phyloP scores from a whole-genome alignment of 2,797 vertebrate genomes.

The Rachycentron canadum region DNA sequence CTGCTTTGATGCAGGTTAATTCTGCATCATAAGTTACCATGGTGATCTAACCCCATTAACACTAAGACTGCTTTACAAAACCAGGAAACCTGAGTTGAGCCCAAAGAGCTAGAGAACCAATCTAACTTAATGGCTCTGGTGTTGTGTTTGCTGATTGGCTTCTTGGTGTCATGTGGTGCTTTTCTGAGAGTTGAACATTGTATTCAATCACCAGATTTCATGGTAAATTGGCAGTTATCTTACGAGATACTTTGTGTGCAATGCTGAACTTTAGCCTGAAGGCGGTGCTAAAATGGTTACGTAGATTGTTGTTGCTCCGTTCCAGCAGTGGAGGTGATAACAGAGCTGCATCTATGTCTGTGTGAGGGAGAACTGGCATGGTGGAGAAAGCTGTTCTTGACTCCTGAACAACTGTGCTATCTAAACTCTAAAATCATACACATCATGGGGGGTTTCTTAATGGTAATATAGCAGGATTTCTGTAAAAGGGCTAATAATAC shows the following conservation, averaged over 20 bases:
- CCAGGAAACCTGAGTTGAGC: background rate
- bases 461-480: too few relatives aligned
- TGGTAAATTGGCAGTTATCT: background rate
- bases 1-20: too few relatives aligned
- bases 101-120: background rate
- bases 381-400: too few relatives aligned
- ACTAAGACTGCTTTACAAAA: too few relatives aligned
- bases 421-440: too few relatives aligned
- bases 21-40: background rate
- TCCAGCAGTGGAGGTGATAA: too few relatives aligned
- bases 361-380: too few relatives aligned
- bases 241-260: background rate
- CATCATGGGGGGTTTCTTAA: too few relatives aligned
- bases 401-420: too few relatives aligned
- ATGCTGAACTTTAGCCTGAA: background rate
- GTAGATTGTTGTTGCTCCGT: background rate
- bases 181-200: background rate
- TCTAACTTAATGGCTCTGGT: fast-evolving
- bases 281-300: background rate
- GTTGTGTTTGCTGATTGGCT: background rate
- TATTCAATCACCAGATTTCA: background rate
- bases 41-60: background rate
- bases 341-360: too few relatives aligned
- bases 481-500: background rate
- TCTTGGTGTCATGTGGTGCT: background rate